Evolutionary conservation across 2,797 vertebrate species (phyloP).

Genomic region (Enteromius thamalakanensis): DNA sequence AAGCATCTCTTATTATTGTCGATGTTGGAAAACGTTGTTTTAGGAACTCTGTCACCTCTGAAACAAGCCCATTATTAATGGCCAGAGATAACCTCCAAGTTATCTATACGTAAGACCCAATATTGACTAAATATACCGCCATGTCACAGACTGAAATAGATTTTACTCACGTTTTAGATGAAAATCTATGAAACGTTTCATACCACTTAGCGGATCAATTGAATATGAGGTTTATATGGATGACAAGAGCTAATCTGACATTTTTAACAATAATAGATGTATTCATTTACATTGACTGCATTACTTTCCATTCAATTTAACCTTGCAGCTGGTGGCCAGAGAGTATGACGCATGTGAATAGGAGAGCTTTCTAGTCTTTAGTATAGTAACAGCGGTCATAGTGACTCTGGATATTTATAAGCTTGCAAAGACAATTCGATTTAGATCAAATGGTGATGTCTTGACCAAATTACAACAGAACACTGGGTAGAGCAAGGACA

Average conservation of each 20-base stretch:
- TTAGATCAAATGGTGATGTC: slow-evolving; percentile 3
- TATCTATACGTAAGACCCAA: neutral
- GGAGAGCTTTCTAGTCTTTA: neutral
- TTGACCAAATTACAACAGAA: neutral
- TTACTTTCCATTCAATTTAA: slow-evolving; percentile 24
- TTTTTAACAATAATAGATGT: slow-evolving; percentile 1
- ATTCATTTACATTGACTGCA: slow-evolving; percentile 23
- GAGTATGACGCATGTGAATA: neutral
- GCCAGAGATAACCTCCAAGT: slow-evolving; percentile 1
- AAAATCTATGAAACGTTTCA: slow-evolving; percentile 43
- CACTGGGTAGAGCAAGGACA: neutral
- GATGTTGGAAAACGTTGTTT: neutral
- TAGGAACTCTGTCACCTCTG: neutral
- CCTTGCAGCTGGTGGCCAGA: neutral
- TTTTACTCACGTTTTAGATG: slow-evolving; percentile 3
- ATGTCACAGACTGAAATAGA: neutral
- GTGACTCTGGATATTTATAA: neutral
- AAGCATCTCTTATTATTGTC: neutral
- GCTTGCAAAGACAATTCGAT: neutral
- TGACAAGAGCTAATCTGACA: neutral
- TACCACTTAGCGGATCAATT: slow-evolving; percentile 38
- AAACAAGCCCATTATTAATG: neutral
- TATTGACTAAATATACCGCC: slow-evolving; percentile 11
- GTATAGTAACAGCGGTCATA: neutral
- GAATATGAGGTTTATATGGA: slow-evolving; percentile 18